Evolutionary conservation across 2,797 vertebrate species (phyloP).

Genomic region (Enteromius mattozi): DNA sequence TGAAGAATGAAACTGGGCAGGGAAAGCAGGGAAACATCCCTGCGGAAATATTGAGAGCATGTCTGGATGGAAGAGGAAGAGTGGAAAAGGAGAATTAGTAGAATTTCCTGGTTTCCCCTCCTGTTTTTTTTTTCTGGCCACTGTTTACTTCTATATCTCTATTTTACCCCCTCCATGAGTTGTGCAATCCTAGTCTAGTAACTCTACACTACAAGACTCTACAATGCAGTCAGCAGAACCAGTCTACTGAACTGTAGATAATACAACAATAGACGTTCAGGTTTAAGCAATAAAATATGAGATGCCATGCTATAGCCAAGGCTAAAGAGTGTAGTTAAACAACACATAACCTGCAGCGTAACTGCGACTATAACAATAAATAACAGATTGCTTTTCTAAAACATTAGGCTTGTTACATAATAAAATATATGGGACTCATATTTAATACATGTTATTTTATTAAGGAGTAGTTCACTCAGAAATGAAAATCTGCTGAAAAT

Average conservation of each 20-base stretch:
- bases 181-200: background rate
- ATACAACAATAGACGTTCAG: conserved; percentile 9
- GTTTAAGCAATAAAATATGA: conserved; percentile 11
- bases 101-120: conserved; percentile 27
- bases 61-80: conserved; percentile 43
- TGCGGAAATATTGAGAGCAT: conserved; percentile 55
- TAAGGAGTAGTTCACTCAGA: background rate
- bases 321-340: background rate
- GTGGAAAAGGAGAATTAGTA: conserved; percentile 21
- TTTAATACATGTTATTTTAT: conserved; percentile 1
- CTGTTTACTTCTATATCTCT: conserved; percentile 36
- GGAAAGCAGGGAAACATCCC: background rate
- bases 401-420: background rate
- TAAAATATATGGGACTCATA: background rate
- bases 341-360: background rate
- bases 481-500: background rate
- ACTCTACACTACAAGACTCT: conserved; percentile 2
- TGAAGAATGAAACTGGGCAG: background rate
- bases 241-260: background rate
- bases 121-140: background rate
- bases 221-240: background rate
- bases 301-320: background rate
- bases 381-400: background rate
- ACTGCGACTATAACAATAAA: background rate
- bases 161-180: conserved; percentile 27